Percentiles rank a stretch among this genome's conserved stretches.
These are phyloP conservation scores for Trachymyrmex cornetzi DNA, from an alignment of 1,140 invertebrate species.

Conservation along the genomic window DNA sequence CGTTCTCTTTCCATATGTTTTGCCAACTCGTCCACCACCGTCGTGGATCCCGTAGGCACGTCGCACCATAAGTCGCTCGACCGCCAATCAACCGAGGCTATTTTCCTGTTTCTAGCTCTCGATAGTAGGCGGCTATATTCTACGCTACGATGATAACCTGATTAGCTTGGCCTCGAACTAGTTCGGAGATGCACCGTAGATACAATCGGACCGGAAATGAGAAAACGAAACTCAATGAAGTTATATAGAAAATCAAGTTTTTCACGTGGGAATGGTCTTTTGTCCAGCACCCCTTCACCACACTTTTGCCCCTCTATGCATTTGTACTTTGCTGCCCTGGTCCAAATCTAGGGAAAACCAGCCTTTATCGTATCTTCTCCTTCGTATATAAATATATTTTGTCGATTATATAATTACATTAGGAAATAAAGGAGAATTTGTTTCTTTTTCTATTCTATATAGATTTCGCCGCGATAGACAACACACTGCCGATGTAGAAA, in stretches of 20 bases:
- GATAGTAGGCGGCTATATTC: constrained; percentile 67
- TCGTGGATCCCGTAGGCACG: constrained; percentile 81
- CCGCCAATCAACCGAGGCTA: constrained; percentile 82
- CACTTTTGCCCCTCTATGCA: constrained; percentile 62
- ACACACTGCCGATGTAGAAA: constrained; percentile 89
- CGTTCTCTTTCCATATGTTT: constrained; percentile 66
- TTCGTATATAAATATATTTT: constrained; percentile 60
- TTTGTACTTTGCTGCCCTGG: constrained; percentile 68
- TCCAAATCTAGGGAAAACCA: constrained; percentile 70
- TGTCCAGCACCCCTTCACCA: constrained; percentile 39
- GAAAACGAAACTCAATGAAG: constrained; percentile 25
- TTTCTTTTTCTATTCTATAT: constrained; percentile 73
- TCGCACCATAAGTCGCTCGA: constrained; percentile 86
- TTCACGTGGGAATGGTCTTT: constrained; percentile 52
- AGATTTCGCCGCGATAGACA: constrained; percentile 84
- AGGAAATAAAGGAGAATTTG: constrained; percentile 53
- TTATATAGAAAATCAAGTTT: constrained; percentile 34
- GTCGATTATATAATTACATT: background rate
- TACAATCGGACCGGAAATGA: background rate
- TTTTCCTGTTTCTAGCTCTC: constrained; percentile 80
- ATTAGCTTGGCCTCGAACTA: constrained; percentile 48
- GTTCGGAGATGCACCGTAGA: constrained; percentile 15
- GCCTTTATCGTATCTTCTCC: constrained; percentile 60
- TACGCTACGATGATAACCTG: constrained; percentile 40
- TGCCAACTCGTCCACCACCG: constrained; percentile 68